These are phyloP conservation scores for Sylvia atricapilla DNA, from an alignment of 2,113 vertebrate species.

Conservation along the genomic window DNA sequence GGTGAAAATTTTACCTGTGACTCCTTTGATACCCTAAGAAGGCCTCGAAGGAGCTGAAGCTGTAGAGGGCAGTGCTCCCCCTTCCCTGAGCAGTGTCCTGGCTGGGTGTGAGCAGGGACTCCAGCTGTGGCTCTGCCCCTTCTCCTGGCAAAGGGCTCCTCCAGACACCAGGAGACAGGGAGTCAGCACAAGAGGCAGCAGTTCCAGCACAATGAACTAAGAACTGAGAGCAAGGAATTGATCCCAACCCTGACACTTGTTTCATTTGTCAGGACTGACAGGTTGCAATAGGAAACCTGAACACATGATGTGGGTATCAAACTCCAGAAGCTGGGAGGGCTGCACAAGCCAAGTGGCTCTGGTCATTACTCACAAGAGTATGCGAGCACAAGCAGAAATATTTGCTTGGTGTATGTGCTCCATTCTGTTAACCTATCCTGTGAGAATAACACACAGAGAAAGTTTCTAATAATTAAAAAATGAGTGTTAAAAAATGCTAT, in stretches of 20 bases:
- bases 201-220: background rate
- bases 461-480: background rate
- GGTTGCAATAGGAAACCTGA: fast-evolving
- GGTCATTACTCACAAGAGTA: background rate
- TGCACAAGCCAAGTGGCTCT: fast-evolving
- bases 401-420: background rate
- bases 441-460: background rate
- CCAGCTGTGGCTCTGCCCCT: fast-evolving
- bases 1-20: background rate
- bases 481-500: background rate
- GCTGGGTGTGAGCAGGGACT: too few relatives aligned
- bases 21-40: background rate
- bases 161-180: background rate
- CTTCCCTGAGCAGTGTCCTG: background rate
- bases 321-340: background rate
- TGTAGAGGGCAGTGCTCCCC: background rate
- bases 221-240: background rate
- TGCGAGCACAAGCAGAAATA: background rate
- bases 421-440: background rate
- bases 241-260: background rate
- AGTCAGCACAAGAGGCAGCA: background rate
- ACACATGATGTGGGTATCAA: too few relatives aligned
- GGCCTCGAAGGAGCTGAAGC: background rate
- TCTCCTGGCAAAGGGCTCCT: background rate
- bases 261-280: background rate